Conservation (phyloP, 2,113 vertebrate species). For the Tichodroma muraria region DNA sequence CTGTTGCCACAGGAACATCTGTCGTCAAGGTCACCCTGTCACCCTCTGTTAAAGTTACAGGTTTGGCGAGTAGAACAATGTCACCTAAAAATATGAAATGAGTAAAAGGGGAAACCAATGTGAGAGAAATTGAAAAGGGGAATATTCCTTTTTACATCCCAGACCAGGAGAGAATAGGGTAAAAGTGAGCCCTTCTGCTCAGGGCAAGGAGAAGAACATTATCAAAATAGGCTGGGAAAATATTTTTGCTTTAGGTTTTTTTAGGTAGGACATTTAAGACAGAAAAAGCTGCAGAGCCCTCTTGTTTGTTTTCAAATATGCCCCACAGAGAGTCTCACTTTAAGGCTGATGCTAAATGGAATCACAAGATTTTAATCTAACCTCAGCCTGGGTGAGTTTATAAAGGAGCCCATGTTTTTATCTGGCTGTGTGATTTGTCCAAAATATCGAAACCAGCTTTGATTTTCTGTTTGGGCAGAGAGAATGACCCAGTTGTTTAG, state of each 20-base stretch:
- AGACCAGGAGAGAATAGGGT: neutral
- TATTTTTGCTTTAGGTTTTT: neutral
- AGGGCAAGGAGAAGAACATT: neutral
- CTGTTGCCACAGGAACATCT: conserved; percentile 88
- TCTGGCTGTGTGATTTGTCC: neutral
- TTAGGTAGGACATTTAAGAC: neutral
- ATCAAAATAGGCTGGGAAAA: neutral
- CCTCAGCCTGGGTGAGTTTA: neutral
- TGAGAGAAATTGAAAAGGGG: neutral
- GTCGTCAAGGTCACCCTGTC: conserved; percentile 91
- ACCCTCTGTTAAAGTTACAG: conserved; percentile 87
- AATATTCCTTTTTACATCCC: neutral
- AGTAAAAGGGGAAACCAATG: neutral
- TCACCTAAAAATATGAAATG: conserved; percentile 73
- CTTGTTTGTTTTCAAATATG: neutral
- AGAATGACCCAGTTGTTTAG: conserved; percentile 72
- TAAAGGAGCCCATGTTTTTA: neutral
- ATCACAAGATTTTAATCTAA: neutral
- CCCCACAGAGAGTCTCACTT: neutral
- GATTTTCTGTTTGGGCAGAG: conserved; percentile 56
- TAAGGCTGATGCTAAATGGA: neutral
- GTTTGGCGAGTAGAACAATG: conserved; percentile 81
- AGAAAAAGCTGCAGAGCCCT: neutral
- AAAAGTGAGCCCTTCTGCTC: neutral
- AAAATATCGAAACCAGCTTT: conserved; percentile 54